These are phyloP conservation scores for Phenganax stokvisi DNA, from an alignment of 92 coral and sea anemone genomes.

Conservation along the genomic window DNA sequence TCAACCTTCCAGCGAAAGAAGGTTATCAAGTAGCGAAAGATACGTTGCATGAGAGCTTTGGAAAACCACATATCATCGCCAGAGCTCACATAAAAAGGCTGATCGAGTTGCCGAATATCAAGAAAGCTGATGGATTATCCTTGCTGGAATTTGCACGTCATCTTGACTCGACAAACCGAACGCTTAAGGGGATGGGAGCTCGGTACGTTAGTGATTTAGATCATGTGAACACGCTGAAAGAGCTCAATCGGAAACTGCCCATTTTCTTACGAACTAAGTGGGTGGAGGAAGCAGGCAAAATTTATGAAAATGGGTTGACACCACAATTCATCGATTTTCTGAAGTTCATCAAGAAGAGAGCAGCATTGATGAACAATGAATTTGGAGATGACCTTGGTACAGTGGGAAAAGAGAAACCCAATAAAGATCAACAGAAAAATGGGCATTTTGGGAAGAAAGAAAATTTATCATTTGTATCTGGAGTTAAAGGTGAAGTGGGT, in stretches of 20 bases:
- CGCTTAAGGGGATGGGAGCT: conserved; percentile 56
- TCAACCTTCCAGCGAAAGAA: conserved; percentile 46
- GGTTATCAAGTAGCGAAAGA: conserved; percentile 49
- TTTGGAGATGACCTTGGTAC: conserved; percentile 54
- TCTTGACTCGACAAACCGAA: conserved; percentile 51
- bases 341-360: conserved; percentile 46
- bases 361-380: conserved; percentile 58
- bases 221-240: conserved; percentile 56
- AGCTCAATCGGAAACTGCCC: conserved; percentile 48
- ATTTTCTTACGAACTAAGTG: conserved; percentile 55
- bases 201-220: conserved; percentile 50
- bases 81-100: conserved; percentile 52
- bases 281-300: conserved; percentile 60
- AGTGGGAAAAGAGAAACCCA: conserved; percentile 34
- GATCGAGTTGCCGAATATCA: conserved; percentile 40
- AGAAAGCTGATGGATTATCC: conserved; percentile 47
- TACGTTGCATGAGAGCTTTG: conserved; percentile 56
- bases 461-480: conserved; percentile 1
- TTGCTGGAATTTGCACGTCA: conserved; percentile 48
- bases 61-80: conserved; percentile 54
- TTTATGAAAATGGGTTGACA: conserved; percentile 23
- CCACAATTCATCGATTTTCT: conserved; percentile 36
- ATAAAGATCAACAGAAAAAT: conserved; percentile 50
- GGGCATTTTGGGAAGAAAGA: conserved; percentile 53
- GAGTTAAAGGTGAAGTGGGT: not conserved